A percentile compares a stretch with the other conserved stretches of the same genome.
phyloP scores from a whole-genome alignment of 2,888 invertebrate species.

The Ashinkailepas kermadecensis region DNA sequence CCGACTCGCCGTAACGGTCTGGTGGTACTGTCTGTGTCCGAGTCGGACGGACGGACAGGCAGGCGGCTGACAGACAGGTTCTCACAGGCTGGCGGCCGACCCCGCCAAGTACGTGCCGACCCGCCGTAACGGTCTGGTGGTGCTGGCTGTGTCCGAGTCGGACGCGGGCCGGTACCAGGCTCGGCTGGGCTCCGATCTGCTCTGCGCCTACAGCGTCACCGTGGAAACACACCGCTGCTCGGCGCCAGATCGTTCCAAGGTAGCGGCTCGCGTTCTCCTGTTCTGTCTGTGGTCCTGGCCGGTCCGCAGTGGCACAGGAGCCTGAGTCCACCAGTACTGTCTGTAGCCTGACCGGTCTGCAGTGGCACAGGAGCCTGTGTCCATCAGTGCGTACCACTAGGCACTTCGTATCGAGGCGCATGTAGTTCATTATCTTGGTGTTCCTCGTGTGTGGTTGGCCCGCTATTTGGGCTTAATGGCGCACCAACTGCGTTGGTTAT shows the following conservation, averaged over 20 bases:
- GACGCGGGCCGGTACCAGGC: slow-evolving; percentile 87
- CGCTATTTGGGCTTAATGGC: too few species aligned
- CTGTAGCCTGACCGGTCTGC: background rate
- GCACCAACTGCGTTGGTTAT: too few species aligned
- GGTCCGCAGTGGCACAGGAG: background rate
- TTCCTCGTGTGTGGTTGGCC: too few species aligned
- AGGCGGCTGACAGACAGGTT: too few species aligned
- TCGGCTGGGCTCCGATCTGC: slow-evolving; percentile 74
- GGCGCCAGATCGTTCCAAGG: slow-evolving; percentile 51
- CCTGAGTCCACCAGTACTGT: background rate
- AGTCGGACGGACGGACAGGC: slow-evolving; percentile 56
- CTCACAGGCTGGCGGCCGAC: slow-evolving; percentile 48
- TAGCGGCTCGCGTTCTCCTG: background rate
- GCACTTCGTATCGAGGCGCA: too few species aligned
- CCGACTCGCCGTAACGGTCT: slow-evolving; percentile 86
- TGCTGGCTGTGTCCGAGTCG: slow-evolving; percentile 77
- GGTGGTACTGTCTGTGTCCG: slow-evolving; percentile 79
- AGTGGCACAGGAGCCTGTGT: too few species aligned
- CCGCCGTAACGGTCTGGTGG: slow-evolving; percentile 81
- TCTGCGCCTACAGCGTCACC: slow-evolving; percentile 81
- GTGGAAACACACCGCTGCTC: slow-evolving; percentile 90
- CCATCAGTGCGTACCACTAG: too few species aligned
- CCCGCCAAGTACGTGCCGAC: slow-evolving; percentile 90
- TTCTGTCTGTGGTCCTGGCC: background rate
- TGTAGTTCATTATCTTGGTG: too few species aligned